Evolutionary conservation across 1,140 invertebrate species (phyloP).

Genomic region (Drosophila ercepeae): DNA sequence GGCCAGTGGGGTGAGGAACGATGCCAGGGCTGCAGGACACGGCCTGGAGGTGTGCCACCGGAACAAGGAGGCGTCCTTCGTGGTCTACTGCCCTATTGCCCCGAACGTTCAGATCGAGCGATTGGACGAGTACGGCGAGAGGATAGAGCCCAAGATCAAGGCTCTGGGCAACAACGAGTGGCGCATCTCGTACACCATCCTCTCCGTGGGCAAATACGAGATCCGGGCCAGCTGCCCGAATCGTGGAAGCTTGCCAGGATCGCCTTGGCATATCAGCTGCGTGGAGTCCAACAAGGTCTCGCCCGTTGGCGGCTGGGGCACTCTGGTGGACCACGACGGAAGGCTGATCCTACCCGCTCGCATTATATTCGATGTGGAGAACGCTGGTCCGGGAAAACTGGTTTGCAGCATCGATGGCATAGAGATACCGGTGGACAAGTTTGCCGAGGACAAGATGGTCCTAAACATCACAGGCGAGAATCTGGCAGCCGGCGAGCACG

Average conservation of each 20-base stretch:
- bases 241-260: conserved; percentile 85
- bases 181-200: conserved; percentile 86
- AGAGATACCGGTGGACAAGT: conserved; percentile 84
- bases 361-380: conserved; percentile 89
- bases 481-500: conserved; percentile 87
- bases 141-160: conserved; percentile 83
- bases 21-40: conserved; percentile 86
- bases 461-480: conserved; percentile 87
- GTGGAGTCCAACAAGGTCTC: conserved; percentile 84
- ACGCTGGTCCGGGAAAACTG: conserved; percentile 90
- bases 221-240: conserved; percentile 86
- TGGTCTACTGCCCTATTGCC: conserved; percentile 86
- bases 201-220: conserved; percentile 86
- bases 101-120: conserved; percentile 85
- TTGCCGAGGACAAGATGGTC: conserved; percentile 73
- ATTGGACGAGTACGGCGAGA: conserved; percentile 76
- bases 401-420: conserved; percentile 87
- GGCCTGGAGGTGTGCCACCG: conserved; percentile 89
- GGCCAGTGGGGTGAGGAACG: conserved; percentile 79
- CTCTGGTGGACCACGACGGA: conserved; percentile 89
- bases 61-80: conserved; percentile 89
- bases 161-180: conserved; percentile 84
- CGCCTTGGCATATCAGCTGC: conserved; percentile 85
- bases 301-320: conserved; percentile 92
- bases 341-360: conserved; percentile 90